These are phyloP conservation scores for Gila orcuttii DNA, from an alignment of 2,113 vertebrate species.

Conservation along the genomic window DNA sequence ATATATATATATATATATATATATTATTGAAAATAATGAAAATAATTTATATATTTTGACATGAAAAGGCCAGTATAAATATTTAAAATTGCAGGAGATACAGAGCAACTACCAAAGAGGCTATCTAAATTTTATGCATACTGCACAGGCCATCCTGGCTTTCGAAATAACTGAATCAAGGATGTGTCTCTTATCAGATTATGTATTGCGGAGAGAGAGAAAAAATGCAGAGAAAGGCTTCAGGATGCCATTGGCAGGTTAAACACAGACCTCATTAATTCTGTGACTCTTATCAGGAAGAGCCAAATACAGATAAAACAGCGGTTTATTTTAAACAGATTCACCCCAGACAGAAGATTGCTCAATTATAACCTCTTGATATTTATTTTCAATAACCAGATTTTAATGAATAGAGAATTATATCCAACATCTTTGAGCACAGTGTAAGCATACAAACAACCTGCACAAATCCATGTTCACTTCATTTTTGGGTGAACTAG, in stretches of 20 bases:
- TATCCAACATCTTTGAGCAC: not conserved
- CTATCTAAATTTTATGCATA: not conserved
- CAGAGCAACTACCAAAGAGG: not conserved
- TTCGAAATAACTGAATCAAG: not conserved
- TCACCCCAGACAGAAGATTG: not conserved
- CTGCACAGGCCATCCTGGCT: not conserved
- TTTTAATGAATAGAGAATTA: not conserved
- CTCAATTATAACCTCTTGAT: not conserved
- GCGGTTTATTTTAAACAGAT: not conserved
- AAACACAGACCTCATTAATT: conserved; percentile 16
- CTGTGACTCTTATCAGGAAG: not conserved
- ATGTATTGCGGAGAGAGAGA: too few species aligned
- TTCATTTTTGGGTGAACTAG: not conserved
- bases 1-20: too few species aligned
- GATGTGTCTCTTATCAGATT: conserved; percentile 9
- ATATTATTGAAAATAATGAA: too few species aligned
- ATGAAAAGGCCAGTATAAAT: not conserved
- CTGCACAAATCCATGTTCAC: not conserved
- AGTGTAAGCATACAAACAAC: not conserved
- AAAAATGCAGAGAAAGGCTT: not conserved
- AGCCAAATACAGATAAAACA: not conserved
- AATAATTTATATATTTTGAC: not conserved
- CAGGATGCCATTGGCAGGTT: not conserved
- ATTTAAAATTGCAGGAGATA: not conserved
- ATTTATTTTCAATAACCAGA: not conserved